Evolutionary conservation across 2,888 invertebrate species (phyloP), one percentile per base, ranked within the genome.

Genomic region (Terebella lapidaria): DNA sequence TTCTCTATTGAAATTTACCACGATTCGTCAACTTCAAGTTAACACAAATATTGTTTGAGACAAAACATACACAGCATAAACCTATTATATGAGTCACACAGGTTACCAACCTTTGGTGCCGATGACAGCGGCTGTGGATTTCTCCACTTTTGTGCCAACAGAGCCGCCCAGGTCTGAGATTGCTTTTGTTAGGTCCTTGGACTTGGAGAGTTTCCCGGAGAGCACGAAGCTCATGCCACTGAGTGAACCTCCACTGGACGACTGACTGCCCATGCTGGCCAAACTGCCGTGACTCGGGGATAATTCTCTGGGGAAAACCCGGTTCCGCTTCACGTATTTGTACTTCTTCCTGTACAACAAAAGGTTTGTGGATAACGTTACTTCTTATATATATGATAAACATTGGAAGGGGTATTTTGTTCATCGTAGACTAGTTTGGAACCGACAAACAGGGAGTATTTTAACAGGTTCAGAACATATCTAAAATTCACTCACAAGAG

Each of bases 201-300:
- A 85, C 79, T 58, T 85, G 10, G 47, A 60, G 5, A 70, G 66
- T 58, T 76, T 77, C 2, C 81, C 82, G 52, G 76, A 81, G 26
- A 91, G 75, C 45, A 87, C 87, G 80, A 95, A 90, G 72, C 88
- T 87, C 80, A 93, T 86, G 63, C 89, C 87, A 70, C 88, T 89
- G 24, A 94, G 78, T 1, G 82, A 81, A 56, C 24, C 15, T 30
- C 42, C 63, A 30, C 46, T 30, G 1, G 59, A 42, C 18, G 75
- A 73, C 22, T 54, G 29, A 35, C 55, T 24, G 5, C 5, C 15
- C 10, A 55, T 25, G 54, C 74, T 74, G 20, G 74, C 69, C n/a
- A 73, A 68, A 2, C 72, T 72, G 27, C 70, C 70, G 28, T 64
- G 65, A 3, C 71, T 66, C 18, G 66, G 64, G 2, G 70, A 66